Base-by-base conservation (phyloP, 2,888 invertebrate genomes). In the Suillia variegata region DNA sequence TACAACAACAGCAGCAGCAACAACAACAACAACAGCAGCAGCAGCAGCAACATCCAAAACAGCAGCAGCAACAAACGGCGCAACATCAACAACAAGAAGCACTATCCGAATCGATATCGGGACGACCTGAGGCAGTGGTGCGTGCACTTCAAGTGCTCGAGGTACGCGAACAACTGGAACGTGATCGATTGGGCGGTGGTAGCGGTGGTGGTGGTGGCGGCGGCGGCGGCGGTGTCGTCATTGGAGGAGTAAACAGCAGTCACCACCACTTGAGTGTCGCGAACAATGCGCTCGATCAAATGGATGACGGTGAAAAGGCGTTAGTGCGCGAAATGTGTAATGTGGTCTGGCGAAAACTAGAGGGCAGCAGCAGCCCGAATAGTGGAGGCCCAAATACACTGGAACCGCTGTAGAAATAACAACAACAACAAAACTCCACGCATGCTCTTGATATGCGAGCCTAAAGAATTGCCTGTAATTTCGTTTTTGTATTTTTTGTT, bases 251-350 rank as follows among this genome's bases (percentile, higher is more conserved):
- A 5, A 24, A 24, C 24, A 49, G 24, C 22, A 34, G 15, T 34
- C 20, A 22, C 15, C 79, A 79, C 31, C n/a, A n/a, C n/a, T n/a
- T n/a, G n/a, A n/a, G n/a, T n/a, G n/a, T n/a, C n/a, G n/a, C n/a
- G n/a, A n/a, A n/a, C n/a, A 77, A 73, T 62, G 73, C 78, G 12
- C 69, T 77, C 33, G 82, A 87, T 64, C 90, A 88, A 78, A 87
- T 88, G 85, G 90, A 93, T 74, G 91, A 94, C 70, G 93, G 93
- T 15, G 96, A 96, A 80, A 95, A 94, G 79, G 96, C 96, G 3
- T 85, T 96, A 57, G 93, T 96, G 52, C 86, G 95, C 71, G 96
- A 96, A 84, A 96, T 96, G 96, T 96, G 96, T 83, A 96, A 96
- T 83, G 94, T 94, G 53, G 94, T 94, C 45, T 94, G 94, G 94